A percentile compares a stretch with the other conserved stretches of the same genome.
Evolutionary conservation across 2,797 vertebrate genomes (phyloP).

Genomic region (Myotis vivesi): DNA sequence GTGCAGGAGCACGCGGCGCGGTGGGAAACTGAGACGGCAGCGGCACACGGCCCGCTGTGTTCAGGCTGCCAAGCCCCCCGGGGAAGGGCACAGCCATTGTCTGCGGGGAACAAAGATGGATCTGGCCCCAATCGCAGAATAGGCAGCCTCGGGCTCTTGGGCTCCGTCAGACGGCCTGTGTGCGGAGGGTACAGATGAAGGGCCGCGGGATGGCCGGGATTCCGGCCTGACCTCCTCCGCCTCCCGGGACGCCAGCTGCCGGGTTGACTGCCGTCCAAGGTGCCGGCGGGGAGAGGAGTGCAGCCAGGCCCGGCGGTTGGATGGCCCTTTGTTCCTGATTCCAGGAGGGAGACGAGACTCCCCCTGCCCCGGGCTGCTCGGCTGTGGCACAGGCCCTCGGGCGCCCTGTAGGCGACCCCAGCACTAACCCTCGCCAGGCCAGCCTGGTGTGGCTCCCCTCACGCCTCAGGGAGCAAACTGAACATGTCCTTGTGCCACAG

Average conservation of each 20-base stretch:
- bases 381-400: too few species aligned
- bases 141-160: constrained; percentile 51
- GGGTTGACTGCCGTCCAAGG: constrained; percentile 70
- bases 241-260: constrained; percentile 70
- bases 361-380: too few species aligned
- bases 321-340: background rate
- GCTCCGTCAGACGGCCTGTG: constrained; percentile 61
- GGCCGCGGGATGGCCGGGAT: constrained; percentile 40
- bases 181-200: constrained; percentile 75
- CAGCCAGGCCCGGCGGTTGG: constrained; percentile 31
- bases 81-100: constrained; percentile 58
- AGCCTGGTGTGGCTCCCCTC: too few species aligned
- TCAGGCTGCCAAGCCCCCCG: constrained; percentile 56
- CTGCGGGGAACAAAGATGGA: constrained; percentile 52
- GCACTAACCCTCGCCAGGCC: too few species aligned
- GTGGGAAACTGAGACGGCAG: constrained; percentile 53
- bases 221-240: constrained; percentile 68
- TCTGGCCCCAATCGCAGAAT: constrained; percentile 57
- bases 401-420: too few species aligned
- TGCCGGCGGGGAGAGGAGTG: constrained; percentile 55
- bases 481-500: too few species aligned
- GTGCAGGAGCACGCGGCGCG: background rate
- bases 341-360: too few species aligned
- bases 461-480: too few species aligned
- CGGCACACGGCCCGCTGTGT: constrained; percentile 57